Evolutionary conservation across 2,888 invertebrate species (phyloP).

Genomic region (Cryptocephalus moraei): DNA sequence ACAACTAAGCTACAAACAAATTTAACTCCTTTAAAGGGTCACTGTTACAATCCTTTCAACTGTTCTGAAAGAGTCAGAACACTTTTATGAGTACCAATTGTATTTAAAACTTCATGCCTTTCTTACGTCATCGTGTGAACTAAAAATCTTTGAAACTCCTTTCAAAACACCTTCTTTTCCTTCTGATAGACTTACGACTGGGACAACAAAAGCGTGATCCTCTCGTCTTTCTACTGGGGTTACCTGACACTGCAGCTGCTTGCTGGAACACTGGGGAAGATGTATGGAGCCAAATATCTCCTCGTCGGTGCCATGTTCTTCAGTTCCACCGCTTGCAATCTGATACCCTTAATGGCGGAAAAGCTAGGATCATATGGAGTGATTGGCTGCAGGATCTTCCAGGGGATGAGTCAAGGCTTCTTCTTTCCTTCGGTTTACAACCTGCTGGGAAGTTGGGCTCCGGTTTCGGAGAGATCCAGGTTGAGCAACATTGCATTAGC

Average conservation of each 20-base stretch:
- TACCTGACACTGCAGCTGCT: slow-evolving; percentile 63
- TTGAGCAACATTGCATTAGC: neutral
- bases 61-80: too few species aligned
- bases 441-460: slow-evolving; percentile 9
- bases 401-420: slow-evolving; percentile 62
- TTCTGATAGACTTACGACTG: slow-evolving; percentile 42
- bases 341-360: slow-evolving; percentile 45
- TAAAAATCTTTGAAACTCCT: too few species aligned
- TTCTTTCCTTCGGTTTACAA: neutral
- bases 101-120: too few species aligned
- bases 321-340: slow-evolving; percentile 46
- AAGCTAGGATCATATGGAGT: slow-evolving; percentile 41
- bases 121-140: too few species aligned
- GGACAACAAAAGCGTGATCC: slow-evolving; percentile 43
- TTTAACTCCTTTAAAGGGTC: too few species aligned
- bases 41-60: too few species aligned
- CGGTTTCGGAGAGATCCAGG: slow-evolving; percentile 6
- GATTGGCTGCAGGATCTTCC: slow-evolving; percentile 53
- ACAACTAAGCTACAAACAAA: too few species aligned
- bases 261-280: slow-evolving; percentile 57
- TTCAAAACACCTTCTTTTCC: too few species aligned
- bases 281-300: slow-evolving; percentile 61
- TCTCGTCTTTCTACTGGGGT: slow-evolving; percentile 72
- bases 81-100: too few species aligned
- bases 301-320: slow-evolving; percentile 45